These are phyloP conservation scores for Carlito syrichta DNA, from an alignment of 2,113 vertebrate species.

Conservation along the genomic window DNA sequence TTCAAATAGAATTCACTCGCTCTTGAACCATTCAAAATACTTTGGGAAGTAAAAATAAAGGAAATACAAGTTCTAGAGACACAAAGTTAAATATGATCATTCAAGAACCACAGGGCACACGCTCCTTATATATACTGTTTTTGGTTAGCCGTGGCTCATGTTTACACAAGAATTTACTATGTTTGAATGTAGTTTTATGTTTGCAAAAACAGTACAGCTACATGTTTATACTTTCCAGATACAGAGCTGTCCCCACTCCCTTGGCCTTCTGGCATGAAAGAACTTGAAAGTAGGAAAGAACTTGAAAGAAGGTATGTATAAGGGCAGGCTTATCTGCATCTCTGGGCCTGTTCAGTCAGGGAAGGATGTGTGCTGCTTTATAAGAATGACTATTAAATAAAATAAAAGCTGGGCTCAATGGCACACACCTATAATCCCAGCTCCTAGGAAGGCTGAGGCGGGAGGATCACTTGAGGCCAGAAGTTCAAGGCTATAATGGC, in stretches of 20 bases:
- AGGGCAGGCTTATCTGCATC: background rate
- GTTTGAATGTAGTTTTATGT: background rate
- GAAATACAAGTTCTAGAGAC: background rate
- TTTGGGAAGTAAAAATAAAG: background rate
- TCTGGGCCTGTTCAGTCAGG: background rate
- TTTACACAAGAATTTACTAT: background rate
- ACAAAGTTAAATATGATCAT: background rate
- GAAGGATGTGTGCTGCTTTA: background rate
- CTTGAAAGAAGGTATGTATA: background rate
- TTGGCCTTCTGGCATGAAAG: background rate
- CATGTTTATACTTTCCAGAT: background rate
- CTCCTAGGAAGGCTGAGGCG: background rate
- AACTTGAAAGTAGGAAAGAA: slow-evolving; percentile 13
- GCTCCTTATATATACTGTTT: background rate
- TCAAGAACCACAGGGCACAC: background rate
- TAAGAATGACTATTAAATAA: background rate
- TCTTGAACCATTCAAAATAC: background rate
- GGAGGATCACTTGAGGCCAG: background rate
- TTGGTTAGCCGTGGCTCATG: background rate
- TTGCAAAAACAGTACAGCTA: background rate
- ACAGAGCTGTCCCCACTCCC: background rate
- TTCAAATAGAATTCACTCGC: no score
- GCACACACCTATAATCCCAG: background rate
- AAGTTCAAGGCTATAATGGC: background rate
- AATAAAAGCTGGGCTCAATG: background rate